Base-by-base conservation (phyloP, 2,113 vertebrate species). In the Pipa parva region DNA sequence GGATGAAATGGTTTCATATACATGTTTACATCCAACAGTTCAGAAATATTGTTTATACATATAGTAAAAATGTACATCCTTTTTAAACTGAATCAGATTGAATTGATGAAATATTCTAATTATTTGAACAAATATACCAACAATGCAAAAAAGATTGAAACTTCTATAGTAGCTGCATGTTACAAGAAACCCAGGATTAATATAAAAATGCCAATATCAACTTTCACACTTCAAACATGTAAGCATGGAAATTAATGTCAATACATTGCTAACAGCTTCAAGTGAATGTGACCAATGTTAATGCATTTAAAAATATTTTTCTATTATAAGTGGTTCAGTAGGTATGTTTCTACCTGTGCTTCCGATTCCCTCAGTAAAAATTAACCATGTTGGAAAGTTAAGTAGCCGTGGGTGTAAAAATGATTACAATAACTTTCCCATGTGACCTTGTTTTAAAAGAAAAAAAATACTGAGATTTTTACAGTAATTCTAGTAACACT, bases 1-100 rank as follows among this genome's bases (percentile, higher is more conserved):
- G 83, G 88, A 89, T 87, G 83, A 89, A 86, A 89, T 88, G 83
- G 61, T 83, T 88, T 83, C 80, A 90, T 88, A 87, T 89, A 90
- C 88, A 89, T 84, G 87, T 90, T 88, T 89, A 90, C 87, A 90
- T 82, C 86, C 81, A 87, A 81, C 75, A 87, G 72, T 80, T 88
- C 82, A 84, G 85, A 87, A 83, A 89, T 81, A 85, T 86, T 90
- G 85, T 85, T 83, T 75, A 83, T 85, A 88, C 88, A 90, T 88
- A 79, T 83, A 83, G 78, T 77, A 86, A 89, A 69, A 88, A 89
- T 83, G 80, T 87, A 89, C 84, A 89, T 78, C 84, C 59, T 81
- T 79, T 73, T 73, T 69, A 79, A 52, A 69, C 57, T 59, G 46
- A 52, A 69, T 59, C 56, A 52, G 65, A 52, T 60, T 59, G 72